Evolutionary conservation across 2,888 invertebrate species (phyloP).

Genomic region (Thecophora atra): DNA sequence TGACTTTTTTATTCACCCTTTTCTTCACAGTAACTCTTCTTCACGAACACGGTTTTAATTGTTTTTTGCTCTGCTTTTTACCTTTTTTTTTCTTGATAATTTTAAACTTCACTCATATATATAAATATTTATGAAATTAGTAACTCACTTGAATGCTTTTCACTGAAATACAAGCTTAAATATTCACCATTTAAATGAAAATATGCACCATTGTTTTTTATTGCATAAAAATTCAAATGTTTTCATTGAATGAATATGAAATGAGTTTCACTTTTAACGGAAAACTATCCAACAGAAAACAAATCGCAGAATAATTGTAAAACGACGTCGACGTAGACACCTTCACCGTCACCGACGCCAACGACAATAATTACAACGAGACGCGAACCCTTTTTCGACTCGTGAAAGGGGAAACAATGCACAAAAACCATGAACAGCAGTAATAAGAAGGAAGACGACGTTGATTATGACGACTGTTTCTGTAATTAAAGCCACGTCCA

Average conservation of each 20-base stretch:
- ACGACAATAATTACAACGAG: neutral
- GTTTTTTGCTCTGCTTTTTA: neutral
- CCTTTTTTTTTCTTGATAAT: neutral
- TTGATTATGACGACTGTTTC: neutral
- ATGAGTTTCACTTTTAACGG: slow-evolving; percentile 29
- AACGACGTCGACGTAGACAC: neutral
- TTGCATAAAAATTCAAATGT: slow-evolving; percentile 57
- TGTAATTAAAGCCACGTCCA: neutral
- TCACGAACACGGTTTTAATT: neutral
- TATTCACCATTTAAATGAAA: neutral
- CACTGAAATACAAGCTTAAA: neutral
- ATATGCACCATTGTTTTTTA: slow-evolving; percentile 40
- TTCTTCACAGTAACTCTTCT: neutral
- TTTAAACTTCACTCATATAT: neutral
- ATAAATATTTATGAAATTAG: slow-evolving; percentile 1
- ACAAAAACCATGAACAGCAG: slow-evolving; percentile 19
- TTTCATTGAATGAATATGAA: slow-evolving; percentile 38
- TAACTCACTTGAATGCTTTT: slow-evolving; percentile 3
- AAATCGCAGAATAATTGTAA: neutral
- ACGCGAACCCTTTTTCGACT: slow-evolving; percentile 19
- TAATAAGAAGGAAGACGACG: slow-evolving; percentile 11
- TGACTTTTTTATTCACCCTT: neutral
- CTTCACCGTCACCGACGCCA: neutral
- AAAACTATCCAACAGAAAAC: too few relatives aligned
- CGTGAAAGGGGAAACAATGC: neutral